Evolutionary conservation across 2,888 invertebrate genomes (phyloP).

Genomic region (Lasioglossum villosulum): DNA sequence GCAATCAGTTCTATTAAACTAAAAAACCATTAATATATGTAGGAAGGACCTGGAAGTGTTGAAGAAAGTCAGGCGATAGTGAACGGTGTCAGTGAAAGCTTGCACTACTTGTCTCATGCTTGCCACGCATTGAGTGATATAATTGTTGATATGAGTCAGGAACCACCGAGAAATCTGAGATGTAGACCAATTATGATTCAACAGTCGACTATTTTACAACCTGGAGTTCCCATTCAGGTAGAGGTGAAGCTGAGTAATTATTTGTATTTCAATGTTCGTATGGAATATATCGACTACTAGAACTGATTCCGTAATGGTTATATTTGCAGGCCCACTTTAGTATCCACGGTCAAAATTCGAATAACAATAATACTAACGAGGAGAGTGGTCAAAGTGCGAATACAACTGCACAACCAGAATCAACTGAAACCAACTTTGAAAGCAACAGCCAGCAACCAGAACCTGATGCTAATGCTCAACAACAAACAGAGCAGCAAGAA

Average conservation of each 20-base stretch:
- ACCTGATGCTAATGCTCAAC: constrained; percentile 54
- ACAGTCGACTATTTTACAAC: constrained; percentile 88
- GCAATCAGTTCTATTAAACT: neutral
- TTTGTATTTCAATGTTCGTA: constrained; percentile 4
- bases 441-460: constrained; percentile 66
- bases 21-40: constrained; percentile 13
- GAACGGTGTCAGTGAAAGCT: constrained; percentile 91
- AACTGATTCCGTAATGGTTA: constrained; percentile 9
- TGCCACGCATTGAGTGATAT: constrained; percentile 96
- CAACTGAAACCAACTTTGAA: constrained; percentile 49
- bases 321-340: constrained; percentile 77
- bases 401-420: constrained; percentile 53
- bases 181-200: constrained; percentile 91
- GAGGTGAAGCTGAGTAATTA: constrained; percentile 81
- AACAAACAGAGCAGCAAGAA: constrained; percentile 62
- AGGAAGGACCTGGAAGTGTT: constrained; percentile 81
- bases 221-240: constrained; percentile 89
- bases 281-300: neutral
- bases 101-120: constrained; percentile 95
- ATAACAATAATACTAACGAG: constrained; percentile 73
- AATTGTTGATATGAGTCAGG: constrained; percentile 89
- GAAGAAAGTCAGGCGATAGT: constrained; percentile 88
- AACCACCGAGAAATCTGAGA: constrained; percentile 89
- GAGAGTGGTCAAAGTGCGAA: constrained; percentile 61
- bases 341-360: constrained; percentile 73